Conservation (phyloP, 2,888 invertebrate species). For the Colostygia pectinataria region DNA sequence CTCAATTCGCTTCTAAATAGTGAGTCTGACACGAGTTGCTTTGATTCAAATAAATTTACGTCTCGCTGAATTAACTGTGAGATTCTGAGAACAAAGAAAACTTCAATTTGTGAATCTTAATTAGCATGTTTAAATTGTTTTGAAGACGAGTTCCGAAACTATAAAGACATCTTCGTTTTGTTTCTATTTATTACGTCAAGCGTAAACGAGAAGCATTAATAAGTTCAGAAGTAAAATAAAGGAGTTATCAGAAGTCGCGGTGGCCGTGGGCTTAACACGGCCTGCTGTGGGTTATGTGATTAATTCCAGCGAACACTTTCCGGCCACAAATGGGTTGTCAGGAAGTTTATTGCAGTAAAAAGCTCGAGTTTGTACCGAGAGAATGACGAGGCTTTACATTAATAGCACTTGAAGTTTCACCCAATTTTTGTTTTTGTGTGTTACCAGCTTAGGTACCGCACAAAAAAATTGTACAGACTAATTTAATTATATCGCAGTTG, state of each 20-base stretch:
- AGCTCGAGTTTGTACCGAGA: conserved; percentile 65
- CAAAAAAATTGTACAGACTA: no score
- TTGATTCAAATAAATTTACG: conserved; percentile 68
- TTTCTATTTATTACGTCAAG: conserved; percentile 36
- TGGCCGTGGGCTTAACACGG: conserved; percentile 50
- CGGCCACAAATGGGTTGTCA: conserved; percentile 75
- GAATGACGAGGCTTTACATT: conserved; percentile 71
- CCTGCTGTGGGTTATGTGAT: conserved; percentile 67
- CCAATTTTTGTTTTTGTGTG: background rate
- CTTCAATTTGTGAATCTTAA: conserved; percentile 60
- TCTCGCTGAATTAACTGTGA: conserved; percentile 60
- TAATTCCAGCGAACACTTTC: conserved; percentile 73
- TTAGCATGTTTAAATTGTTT: conserved; percentile 54
- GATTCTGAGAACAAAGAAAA: conserved; percentile 64
- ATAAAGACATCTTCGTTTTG: conserved; percentile 37
- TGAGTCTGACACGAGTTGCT: conserved; percentile 61
- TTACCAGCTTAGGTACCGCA: background rate
- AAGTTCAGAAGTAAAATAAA: conserved; percentile 55
- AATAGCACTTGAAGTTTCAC: conserved; percentile 69
- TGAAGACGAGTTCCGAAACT: conserved; percentile 43
- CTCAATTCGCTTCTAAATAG: conserved; percentile 42
- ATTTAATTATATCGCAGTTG: no score
- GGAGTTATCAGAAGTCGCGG: conserved; percentile 59
- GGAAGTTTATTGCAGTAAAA: conserved; percentile 79
- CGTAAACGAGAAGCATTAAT: conserved; percentile 41